phyloP scores from a whole-genome alignment of 2,888 invertebrate species.

The Hydraecia micacea region DNA sequence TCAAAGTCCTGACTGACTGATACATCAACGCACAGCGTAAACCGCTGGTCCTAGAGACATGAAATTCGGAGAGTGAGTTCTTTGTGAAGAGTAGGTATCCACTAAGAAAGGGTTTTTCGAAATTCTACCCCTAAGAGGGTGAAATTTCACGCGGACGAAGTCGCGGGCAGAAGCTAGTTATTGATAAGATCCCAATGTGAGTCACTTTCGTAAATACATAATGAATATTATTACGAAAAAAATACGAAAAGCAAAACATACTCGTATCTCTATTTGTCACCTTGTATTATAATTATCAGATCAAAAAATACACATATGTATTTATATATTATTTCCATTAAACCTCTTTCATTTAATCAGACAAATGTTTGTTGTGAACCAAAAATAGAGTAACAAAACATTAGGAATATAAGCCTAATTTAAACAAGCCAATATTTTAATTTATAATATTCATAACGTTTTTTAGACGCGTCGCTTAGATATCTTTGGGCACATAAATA shows the following conservation, averaged over 20 bases:
- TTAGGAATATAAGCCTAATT: neutral
- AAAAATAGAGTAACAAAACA: conserved; percentile 4
- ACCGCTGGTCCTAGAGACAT: too few species aligned
- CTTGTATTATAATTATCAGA: neutral
- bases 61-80: too few species aligned
- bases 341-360: conserved; percentile 22
- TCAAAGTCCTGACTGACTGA: too few species aligned
- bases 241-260: conserved; percentile 4
- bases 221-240: conserved; percentile 22
- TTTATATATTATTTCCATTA: neutral
- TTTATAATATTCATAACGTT: conserved; percentile 21
- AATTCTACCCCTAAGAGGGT: too few species aligned
- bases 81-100: too few species aligned
- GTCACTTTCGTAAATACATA: conserved; percentile 19
- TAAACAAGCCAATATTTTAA: neutral
- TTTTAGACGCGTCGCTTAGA: neutral
- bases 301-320: neutral
- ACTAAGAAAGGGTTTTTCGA: too few species aligned
- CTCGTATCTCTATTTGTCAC: neutral
- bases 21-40: too few species aligned
- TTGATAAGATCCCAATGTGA: conserved; percentile 31
- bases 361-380: neutral
- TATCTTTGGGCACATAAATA: too few species aligned
- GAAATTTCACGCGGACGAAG: too few species aligned
- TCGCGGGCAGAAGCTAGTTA: too few species aligned